Conservation (phyloP, 2,797 vertebrate genomes). For the Neomorphus geoffroyi region DNA sequence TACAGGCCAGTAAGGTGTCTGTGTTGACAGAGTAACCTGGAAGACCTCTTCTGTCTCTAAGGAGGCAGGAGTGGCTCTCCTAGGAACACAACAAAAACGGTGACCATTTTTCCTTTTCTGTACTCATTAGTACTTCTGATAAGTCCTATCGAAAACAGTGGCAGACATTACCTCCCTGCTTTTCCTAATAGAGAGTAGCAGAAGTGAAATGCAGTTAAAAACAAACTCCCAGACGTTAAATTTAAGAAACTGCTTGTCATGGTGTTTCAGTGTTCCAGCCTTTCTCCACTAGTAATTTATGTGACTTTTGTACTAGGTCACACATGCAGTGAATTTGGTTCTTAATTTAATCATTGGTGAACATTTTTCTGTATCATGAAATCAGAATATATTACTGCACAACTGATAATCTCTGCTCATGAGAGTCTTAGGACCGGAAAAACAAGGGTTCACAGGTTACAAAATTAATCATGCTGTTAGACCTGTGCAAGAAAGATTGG, state of each 20-base stretch:
- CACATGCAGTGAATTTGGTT: background rate
- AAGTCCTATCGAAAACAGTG: background rate
- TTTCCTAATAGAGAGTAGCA: background rate
- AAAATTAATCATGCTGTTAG: background rate
- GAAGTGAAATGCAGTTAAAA: background rate
- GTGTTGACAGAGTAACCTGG: background rate
- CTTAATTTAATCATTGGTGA: constrained; percentile 21
- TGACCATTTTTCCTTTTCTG: background rate
- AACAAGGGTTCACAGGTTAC: background rate
- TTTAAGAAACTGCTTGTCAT: background rate
- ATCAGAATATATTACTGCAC: constrained; percentile 1
- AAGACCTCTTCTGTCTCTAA: background rate
- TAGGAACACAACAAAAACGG: background rate
- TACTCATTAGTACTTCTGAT: background rate
- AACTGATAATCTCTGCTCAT: background rate
- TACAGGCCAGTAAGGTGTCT: background rate
- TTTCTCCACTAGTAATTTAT: background rate
- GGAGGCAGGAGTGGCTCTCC: background rate
- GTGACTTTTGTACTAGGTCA: background rate
- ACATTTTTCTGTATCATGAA: background rate
- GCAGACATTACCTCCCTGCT: background rate
- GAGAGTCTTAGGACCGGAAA: background rate
- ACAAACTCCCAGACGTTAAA: background rate
- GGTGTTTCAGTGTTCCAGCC: background rate
- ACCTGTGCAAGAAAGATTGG: background rate